Evolutionary conservation across 1,140 invertebrate genomes (phyloP).

Genomic region (Leptopilina boulardi): DNA sequence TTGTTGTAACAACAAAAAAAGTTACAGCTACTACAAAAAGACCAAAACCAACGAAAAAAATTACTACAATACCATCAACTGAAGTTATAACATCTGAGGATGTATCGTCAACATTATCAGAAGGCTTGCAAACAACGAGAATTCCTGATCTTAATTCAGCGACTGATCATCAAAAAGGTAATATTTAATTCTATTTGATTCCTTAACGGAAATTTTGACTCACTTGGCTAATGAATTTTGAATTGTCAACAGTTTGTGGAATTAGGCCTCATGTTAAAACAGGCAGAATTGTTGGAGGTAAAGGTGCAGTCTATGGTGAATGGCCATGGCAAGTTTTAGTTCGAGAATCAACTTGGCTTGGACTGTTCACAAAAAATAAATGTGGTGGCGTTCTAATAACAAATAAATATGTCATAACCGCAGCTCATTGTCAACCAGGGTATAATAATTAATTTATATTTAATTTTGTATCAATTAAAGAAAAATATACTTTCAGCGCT

Average conservation of each 20-base stretch:
- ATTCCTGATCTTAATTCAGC: constrained; percentile 49
- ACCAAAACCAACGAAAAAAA: constrained; percentile 63
- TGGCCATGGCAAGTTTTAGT: constrained; percentile 97
- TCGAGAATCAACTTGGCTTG: constrained; percentile 93
- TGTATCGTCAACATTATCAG: constrained; percentile 35
- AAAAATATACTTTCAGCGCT: too few species aligned
- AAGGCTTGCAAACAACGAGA: constrained; percentile 39
- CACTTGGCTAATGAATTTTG: too few species aligned
- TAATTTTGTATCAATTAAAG: too few species aligned
- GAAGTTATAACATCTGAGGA: constrained; percentile 49
- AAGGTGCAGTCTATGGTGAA: constrained; percentile 88
- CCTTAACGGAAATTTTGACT: too few species aligned
- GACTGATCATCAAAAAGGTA: constrained; percentile 63
- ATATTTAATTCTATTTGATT: neutral
- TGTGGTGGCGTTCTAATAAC: constrained; percentile 95
- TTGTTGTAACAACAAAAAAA: constrained; percentile 65
- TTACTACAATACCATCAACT: constrained; percentile 51
- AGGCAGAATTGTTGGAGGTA: constrained; percentile 93
- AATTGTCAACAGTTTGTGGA: constrained; percentile 95
- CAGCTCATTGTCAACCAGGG: constrained; percentile 96
- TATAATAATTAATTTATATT: constrained; percentile 72
- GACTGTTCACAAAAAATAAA: constrained; percentile 96
- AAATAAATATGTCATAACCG: constrained; percentile 90
- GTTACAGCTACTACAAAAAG: constrained; percentile 66
- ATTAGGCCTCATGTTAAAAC: constrained; percentile 87